Conservation (phyloP, 30 jellyfish, hydroid and myxozoan species). For the Hydractinia symbiolongicarpus region DNA sequence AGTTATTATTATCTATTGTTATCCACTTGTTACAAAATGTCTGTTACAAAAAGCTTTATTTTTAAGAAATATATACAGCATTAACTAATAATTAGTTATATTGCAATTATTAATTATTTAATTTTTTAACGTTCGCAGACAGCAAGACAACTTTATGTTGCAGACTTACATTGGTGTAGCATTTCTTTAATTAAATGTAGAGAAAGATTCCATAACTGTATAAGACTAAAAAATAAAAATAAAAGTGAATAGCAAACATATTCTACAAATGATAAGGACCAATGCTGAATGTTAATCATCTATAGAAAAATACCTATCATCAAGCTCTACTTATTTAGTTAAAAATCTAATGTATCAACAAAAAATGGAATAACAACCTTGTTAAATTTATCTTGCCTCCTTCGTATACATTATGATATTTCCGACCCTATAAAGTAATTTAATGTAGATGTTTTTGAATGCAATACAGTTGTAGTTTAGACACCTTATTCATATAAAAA, state of each 20-base stretch:
- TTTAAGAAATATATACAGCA: too few species aligned
- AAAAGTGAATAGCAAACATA: background rate
- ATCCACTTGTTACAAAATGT: too few species aligned
- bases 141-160: background rate
- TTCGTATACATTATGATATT: slow-evolving; percentile 14
- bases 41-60: too few species aligned
- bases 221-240: background rate
- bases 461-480: too few species aligned
- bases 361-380: background rate
- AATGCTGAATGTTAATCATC: background rate
- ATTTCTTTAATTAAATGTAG: slow-evolving; percentile 9
- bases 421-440: slow-evolving; percentile 4
- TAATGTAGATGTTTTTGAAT: too few species aligned
- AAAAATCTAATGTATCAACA: too few species aligned
- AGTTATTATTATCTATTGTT: too few species aligned
- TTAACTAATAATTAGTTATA: too few species aligned
- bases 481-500: too few species aligned
- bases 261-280: background rate
- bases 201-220: slow-evolving; percentile 23
- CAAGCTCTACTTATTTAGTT: too few species aligned
- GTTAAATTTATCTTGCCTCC: slow-evolving; percentile 16
- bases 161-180: background rate
- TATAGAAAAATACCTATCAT: background rate
- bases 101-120: too few species aligned
- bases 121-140: background rate